Evolutionary conservation across 2,888 invertebrate species (phyloP), one percentile per base, ranked within the genome.

Genomic region (Fabriciana adippe): DNA sequence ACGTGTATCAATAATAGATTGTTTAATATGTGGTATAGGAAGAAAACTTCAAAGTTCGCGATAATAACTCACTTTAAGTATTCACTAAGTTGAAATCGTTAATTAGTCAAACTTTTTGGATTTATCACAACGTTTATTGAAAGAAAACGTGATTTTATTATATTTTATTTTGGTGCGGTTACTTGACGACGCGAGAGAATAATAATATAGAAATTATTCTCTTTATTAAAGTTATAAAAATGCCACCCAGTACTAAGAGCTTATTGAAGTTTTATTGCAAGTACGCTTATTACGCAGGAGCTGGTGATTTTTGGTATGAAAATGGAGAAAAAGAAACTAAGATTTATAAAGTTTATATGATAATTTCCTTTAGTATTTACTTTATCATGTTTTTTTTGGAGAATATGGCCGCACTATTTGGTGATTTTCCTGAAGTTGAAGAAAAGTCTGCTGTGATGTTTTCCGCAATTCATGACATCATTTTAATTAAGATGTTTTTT

Each of bases 361-460:
- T 80, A 53, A 71, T 86, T 71, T 82, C 88, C 6, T 89, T 89
- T 75, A 75, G 81, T 59, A 77, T 85, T 69, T 90, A 90, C 74
- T 81, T 85, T 56, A 79, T 77, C 16, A 90, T 90, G 90, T 84
- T 88, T 76, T 81, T 88, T 55, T 83, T 90, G 4, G 90, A 91
- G 74, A 90, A 89, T 72, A 67, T 89, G 15, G 90, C 90, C 0
- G 89, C 88, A n/a, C 70, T 85, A 50, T 82, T 85, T 70, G 89
- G 88, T 5, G 77, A 78, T 60, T 90, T 90, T 69, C 90, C 89
- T 41, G 81, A 85, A 73, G 86, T 89, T 50, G 90, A 90, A 76
- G 88, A 88, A 77, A 88, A 88, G 67, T 90, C 89, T n/a, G 85
- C 89, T 15, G 81, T 86, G 61, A 92, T 90, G 89, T 90, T 90